Evolutionary conservation across 1,140 invertebrate genomes (phyloP).

Genomic region (Pachypeltis micranthus): DNA sequence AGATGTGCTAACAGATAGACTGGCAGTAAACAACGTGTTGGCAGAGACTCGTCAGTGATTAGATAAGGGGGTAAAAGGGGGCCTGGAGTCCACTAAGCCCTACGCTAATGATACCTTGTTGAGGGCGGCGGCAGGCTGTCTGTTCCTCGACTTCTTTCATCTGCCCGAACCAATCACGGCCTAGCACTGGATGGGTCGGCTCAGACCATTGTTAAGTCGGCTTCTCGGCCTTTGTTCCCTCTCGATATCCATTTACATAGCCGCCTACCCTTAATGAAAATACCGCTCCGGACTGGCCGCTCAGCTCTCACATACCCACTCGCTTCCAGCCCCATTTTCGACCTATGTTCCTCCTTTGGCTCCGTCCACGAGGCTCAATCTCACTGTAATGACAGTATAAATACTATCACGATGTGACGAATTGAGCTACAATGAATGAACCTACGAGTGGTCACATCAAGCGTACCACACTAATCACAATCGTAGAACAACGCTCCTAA

Average conservation of each 20-base stretch:
- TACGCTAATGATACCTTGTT: neutral
- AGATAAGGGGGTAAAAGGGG: neutral
- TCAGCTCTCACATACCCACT: neutral
- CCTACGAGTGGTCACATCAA: no score
- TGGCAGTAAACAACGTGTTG: neutral
- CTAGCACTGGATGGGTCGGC: neutral
- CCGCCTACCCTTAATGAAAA: neutral
- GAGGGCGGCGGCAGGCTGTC: neutral
- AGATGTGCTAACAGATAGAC: neutral
- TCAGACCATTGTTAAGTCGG: neutral
- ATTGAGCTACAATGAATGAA: no score
- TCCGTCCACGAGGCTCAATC: no score
- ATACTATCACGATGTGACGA: no score
- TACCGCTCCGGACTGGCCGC: neutral
- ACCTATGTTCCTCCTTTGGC: neutral
- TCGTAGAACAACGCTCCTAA: no score
- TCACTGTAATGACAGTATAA: no score
- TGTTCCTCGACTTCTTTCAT: neutral
- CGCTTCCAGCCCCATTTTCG: neutral
- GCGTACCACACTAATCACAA: no score
- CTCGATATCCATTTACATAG: neutral
- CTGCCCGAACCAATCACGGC: neutral
- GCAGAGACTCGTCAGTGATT: neutral
- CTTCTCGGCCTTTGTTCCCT: neutral
- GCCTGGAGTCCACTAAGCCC: neutral